These are phyloP conservation scores for Centruroides sculpturatus DNA, from an alignment of 1,140 invertebrate genomes.

Conservation along the genomic window DNA sequence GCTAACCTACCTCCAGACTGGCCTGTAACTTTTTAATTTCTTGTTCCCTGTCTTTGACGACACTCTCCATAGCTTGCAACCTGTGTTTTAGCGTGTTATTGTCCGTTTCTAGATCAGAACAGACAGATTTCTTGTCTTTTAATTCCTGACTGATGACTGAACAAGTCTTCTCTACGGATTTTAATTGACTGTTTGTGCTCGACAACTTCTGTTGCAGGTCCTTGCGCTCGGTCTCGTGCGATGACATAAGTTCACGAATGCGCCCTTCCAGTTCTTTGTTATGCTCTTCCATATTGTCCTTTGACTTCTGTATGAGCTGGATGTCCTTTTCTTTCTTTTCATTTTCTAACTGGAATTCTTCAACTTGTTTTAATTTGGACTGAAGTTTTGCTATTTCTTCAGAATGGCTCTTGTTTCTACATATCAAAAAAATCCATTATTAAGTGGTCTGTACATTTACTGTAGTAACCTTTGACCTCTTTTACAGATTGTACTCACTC, in stretches of 20 bases:
- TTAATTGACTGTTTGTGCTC: not conserved
- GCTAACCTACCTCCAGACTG: no score
- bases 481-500: no score
- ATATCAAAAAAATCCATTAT: no score
- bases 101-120: not conserved
- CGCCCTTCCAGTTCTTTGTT: conserved; percentile 3
- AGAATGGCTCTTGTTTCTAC: no score
- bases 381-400: no score
- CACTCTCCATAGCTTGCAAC: not conserved
- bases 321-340: conserved; percentile 31
- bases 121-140: not conserved
- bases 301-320: conserved; percentile 6
- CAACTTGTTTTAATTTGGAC: no score
- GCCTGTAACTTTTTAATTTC: no score
- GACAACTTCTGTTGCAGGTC: not conserved
- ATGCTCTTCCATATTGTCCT: conserved; percentile 7
- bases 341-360: no score
- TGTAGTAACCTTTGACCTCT: no score
- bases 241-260: conserved; percentile 1
- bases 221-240: conserved; percentile 4
- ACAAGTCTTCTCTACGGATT: conserved; percentile 1
- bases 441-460: no score
- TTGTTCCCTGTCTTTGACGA: not conserved
- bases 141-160: not conserved
- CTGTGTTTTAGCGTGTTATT: conserved; percentile 4